Base-by-base conservation (phyloP, 2,888 invertebrate species). In the Anthrax anthrax region DNA sequence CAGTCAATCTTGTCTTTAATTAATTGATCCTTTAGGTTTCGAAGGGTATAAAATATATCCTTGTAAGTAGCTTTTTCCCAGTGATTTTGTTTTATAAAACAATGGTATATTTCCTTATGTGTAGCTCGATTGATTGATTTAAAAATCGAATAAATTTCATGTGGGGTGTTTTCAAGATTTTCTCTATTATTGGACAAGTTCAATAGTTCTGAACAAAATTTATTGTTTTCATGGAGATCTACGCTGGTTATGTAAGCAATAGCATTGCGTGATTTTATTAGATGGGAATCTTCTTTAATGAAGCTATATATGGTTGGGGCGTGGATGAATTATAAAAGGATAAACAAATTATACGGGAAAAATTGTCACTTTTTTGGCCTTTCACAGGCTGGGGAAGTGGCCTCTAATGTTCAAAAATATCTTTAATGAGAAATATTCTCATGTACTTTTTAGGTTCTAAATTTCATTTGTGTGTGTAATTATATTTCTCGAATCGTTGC, bases 21-120 rank as follows among this genome's bases (percentile, higher is more conserved):
- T 23, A 45, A 36, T 14, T 34, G 23, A n/a, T 34, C 37, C 19
- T 23, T 34, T 16, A 45, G 17, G 40, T 40, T 41, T 36, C 40
- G 40, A 10, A 45, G 19, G 2, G 27, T 37, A 13, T 40, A 18
- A 17, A 45, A 45, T 8, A 40, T 41, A 19, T 45, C 45, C 5
- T 17, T 17, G 27, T 40, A 45, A 2, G n/a, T 4, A 6, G 36
- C n/a, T 37, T 40, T 45, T 14, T 36, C 40, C n/a, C 17, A 39
- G 41, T 36, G 36, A 39, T 44, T 19, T 29, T 16, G n/a, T 37
- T 47, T 48, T 18, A 48, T 42, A 27, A 48, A 48, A 19, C 45
- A 48, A 16, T 48, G 41, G 23, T 37, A 45, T 27, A 42, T 42
- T 1, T 10, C 23, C 19, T 44, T 37, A 10, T 43, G 17, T 4